phyloP scores from a whole-genome alignment of 2,797 vertebrate genomes.

The Macroramphosus scolopax region DNA sequence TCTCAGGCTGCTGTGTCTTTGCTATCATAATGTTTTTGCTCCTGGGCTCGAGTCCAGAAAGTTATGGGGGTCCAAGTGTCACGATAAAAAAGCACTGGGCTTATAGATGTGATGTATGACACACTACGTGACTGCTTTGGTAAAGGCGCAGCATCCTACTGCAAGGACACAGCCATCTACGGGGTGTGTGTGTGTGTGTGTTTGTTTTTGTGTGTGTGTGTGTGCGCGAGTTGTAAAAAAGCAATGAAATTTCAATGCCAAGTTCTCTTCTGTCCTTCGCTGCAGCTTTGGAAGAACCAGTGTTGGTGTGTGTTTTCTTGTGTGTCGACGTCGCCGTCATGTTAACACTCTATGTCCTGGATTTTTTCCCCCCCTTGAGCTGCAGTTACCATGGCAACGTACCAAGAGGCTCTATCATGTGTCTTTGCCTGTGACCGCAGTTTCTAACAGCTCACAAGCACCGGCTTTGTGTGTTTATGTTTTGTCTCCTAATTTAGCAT shows the following conservation, averaged over 20 bases:
- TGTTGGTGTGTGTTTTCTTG: constrained; percentile 12
- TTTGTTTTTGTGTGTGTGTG: constrained; percentile 15
- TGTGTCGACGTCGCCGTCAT: constrained; percentile 35
- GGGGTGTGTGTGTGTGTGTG: constrained; percentile 22
- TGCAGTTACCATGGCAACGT: constrained; percentile 78
- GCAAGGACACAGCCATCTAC: constrained; percentile 60
- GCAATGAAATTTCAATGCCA: constrained; percentile 49
- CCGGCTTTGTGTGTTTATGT: constrained; percentile 48
- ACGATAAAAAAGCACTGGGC: constrained; percentile 27
- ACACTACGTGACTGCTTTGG: constrained; percentile 64
- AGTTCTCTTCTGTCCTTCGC: constrained; percentile 40
- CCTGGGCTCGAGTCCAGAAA: constrained; percentile 44
- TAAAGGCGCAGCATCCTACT: constrained; percentile 50
- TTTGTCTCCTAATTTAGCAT: constrained; percentile 39
- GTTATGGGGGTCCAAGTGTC: constrained; percentile 42
- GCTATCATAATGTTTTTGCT: constrained; percentile 33
- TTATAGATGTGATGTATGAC: constrained; percentile 60
- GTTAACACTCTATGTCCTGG: constrained; percentile 43
- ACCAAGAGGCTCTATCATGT: constrained; percentile 68
- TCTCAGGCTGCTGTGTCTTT: constrained; percentile 24
- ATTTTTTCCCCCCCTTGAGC: constrained; percentile 18
- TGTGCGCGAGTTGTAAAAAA: constrained; percentile 28
- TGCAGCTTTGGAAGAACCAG: constrained; percentile 19
- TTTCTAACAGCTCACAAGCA: constrained; percentile 50
- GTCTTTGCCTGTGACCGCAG: constrained; percentile 60